Base-by-base conservation (phyloP, 2,888 invertebrate species). In the Morinoia aosen region DNA sequence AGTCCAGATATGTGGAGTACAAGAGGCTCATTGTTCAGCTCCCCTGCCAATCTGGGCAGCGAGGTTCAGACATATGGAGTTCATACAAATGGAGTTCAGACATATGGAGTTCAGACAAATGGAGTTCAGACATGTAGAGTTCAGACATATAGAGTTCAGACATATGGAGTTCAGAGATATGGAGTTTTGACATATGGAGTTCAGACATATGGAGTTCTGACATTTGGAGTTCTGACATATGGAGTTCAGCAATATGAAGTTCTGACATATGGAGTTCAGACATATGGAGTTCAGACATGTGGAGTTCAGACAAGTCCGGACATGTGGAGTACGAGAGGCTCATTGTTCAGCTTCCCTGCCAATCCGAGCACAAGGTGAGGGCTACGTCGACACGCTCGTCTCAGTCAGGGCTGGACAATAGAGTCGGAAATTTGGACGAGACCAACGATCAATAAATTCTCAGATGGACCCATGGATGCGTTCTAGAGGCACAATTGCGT, bases 381-480 rank as follows among this genome's bases (percentile, higher is more conserved):
- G 76, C 76, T 76, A 33, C 76, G 33, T 33, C 76, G 76, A 33
- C 76, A 64, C 33, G 76, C 25, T 0, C 76, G 76, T 76, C 76
- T 76, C 76, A 76, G 76, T 76, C 76, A 76, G 25, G 76, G 3
- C 19, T 33, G 61, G 76, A 76, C 76, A 76, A 76, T 76, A 76
- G 76, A 16, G 76, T 76, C 19, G 76, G 76, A 76, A 76, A 76
- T 76, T 76, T 76, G 76, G 25, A 76, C 76, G 76, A 76, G 25
- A 14, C 76, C 76, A 76, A 33, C 76, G 76, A 76, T 76, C 76
- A 76, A 76, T 76, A 76, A 76, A 76, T 76, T 76, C 76, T 76
- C 76, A 76, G 76, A 76, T 76, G 33, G 76, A 33, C 76, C 7
- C 76, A 25, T 76, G 76, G 76, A 76, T 25, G 76, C 76, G 12